Percentiles rank a stretch among this genome's conserved stretches.
Evolutionary conservation across 2,888 invertebrate species (phyloP).

Genomic region (Pinctada fucata): DNA sequence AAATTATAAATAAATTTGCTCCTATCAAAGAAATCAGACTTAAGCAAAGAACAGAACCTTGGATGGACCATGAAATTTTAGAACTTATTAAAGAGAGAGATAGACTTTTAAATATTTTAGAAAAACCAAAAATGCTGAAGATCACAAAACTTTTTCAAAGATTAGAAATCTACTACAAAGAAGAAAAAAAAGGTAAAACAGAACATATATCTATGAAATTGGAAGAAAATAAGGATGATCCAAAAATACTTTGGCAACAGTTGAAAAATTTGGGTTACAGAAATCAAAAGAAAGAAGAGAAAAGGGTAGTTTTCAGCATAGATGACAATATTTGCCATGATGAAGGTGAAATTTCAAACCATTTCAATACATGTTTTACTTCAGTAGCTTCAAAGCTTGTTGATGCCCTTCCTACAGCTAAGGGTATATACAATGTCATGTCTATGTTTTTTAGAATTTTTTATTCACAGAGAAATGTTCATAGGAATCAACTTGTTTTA

Average conservation of each 20-base stretch:
- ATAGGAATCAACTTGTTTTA: conserved; percentile 5
- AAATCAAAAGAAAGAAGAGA: not conserved
- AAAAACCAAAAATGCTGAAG: not conserved
- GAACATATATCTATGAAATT: not conserved
- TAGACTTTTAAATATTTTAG: not conserved
- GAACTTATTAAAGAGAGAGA: conserved; percentile 7
- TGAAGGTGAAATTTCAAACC: no score
- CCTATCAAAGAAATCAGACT: not conserved
- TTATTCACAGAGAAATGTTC: conserved; percentile 20
- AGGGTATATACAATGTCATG: conserved; percentile 6
- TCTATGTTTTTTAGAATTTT: not conserved
- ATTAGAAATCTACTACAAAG: conserved; percentile 6
- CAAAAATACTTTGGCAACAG: conserved; percentile 5
- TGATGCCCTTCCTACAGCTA: no score
- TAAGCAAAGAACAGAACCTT: not conserved
- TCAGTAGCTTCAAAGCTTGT: no score
- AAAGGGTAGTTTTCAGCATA: no score
- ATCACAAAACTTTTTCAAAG: not conserved
- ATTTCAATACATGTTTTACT: no score
- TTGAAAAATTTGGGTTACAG: conserved; percentile 17
- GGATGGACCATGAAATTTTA: not conserved
- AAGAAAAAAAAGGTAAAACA: not conserved
- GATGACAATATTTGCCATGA: no score
- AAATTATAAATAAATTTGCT: not conserved
- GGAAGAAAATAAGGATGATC: no score